Base-by-base conservation (phyloP, 2,113 vertebrate genomes). In the Amphiprion ocellaris region DNA sequence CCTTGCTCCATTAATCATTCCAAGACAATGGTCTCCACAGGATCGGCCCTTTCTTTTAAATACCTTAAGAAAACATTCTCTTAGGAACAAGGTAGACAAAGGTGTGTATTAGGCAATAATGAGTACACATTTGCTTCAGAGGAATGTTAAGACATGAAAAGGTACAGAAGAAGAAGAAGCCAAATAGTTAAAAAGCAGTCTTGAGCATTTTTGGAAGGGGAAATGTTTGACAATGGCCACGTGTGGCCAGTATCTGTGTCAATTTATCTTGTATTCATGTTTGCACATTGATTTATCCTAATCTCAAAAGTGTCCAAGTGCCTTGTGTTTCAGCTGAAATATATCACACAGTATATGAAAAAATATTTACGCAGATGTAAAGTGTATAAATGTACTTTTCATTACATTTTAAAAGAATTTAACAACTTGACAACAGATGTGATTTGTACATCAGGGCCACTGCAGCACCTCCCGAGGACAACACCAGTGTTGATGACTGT, bases 261-360 rank as follows among this genome's bases (percentile, higher is more conserved):
- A 37, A 82, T 73, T 71, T 82, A 74, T 62, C 62, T 59, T 80
- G 56, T 90, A 81, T 71, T 74, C 63, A 68, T 77, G 46, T 92
- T 92, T 93, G 90, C 89, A 93, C 92, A 92, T 69, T 72, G 59
- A 58, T 37, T 77, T 89, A 77, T 87, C 46, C 66, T 86, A 73
- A 83, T 84, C 56, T 85, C 74, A 73, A 75, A 84, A 23, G 72
- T 89, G 72, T 87, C 74, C 21, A 88, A 92, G 94, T 94, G 97
- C 98, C 84, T 98, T 97, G 16, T 96, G 95, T 85, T 96, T 96
- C 49, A 95, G 96, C 74, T 85, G 95, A 90, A 95, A 94, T 88
- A 95, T 96, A 92, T 95, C 66, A 66, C 74, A 66, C 75, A 70
- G 4, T 74, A 64, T 90, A 84, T 62, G 52, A 67, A 52, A 84